Evolutionary conservation across 2,113 vertebrate genomes (phyloP).

Genomic region (Channa maculata): DNA sequence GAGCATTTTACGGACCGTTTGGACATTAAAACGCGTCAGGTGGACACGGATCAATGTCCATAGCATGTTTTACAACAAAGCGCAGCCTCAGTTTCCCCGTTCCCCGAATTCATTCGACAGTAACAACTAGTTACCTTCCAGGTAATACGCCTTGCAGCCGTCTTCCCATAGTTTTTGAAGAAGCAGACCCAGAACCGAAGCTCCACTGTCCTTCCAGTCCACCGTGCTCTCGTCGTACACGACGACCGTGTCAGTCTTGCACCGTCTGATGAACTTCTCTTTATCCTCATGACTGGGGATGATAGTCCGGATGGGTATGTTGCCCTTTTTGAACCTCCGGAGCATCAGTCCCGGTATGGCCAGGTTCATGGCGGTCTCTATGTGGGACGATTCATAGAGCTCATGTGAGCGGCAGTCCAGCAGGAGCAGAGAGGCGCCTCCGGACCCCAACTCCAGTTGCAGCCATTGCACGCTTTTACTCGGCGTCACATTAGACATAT

Average conservation of each 20-base stretch:
- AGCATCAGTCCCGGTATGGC: conserved; percentile 97
- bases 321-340: conserved; percentile 94
- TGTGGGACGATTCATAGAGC: conserved; percentile 95
- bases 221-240: conserved; percentile 94
- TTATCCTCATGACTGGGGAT: conserved; percentile 92
- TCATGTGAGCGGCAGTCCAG: conserved; percentile 97
- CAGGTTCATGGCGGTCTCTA: conserved; percentile 95
- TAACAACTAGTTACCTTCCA: conserved; percentile 86
- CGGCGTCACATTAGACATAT: conserved; percentile 90
- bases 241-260: conserved; percentile 93
- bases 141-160: conserved; percentile 92
- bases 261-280: conserved; percentile 91
- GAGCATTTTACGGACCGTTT: too few species aligned
- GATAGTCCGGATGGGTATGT: conserved; percentile 92
- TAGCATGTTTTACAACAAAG: too few species aligned
- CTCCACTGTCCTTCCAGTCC: conserved; percentile 91
- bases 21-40: too few species aligned
- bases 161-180: conserved; percentile 96
- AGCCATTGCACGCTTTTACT: conserved; percentile 97
- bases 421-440: conserved; percentile 90
- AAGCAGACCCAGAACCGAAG: conserved; percentile 92
- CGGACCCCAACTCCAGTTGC: conserved; percentile 91
- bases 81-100: background rate
- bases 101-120: background rate
- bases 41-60: too few species aligned